Evolutionary conservation across 1,140 invertebrate species (phyloP).

Genomic region (Drosophila mayri): DNA sequence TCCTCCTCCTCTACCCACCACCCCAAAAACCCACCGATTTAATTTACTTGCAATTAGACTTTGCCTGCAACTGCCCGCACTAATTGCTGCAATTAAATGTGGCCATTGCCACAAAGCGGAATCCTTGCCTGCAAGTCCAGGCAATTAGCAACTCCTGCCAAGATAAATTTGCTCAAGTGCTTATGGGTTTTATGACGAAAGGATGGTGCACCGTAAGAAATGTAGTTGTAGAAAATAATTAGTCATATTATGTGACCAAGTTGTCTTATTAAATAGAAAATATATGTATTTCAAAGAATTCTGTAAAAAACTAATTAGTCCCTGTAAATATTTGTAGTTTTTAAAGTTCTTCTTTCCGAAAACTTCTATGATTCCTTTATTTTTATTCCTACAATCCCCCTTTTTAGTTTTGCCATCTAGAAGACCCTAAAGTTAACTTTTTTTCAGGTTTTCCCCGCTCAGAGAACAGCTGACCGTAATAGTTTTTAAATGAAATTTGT

Average conservation of each 20-base stretch:
- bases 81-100: slow-evolving; percentile 72
- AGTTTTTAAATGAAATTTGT: slow-evolving; percentile 10
- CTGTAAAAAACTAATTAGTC: not conserved
- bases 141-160: slow-evolving; percentile 57
- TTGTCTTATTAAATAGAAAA: not conserved
- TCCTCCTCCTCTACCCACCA: not conserved
- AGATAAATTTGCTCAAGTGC: slow-evolving; percentile 12
- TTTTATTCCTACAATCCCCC: too few relatives aligned
- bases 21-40: slow-evolving; percentile 7
- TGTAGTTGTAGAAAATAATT: not conserved
- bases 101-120: slow-evolving; percentile 31
- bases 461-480: slow-evolving; percentile 13
- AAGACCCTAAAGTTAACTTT: not conserved
- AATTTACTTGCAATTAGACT: slow-evolving; percentile 51
- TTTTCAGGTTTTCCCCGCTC: not conserved
- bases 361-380: not conserved
- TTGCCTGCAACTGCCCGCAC: slow-evolving; percentile 33
- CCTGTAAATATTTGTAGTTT: not conserved
- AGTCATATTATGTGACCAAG: not conserved
- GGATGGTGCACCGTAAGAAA: slow-evolving; percentile 4
- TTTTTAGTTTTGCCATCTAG: not conserved
- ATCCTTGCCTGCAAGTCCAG: slow-evolving; percentile 46
- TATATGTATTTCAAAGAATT: too few relatives aligned
- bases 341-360: not conserved
- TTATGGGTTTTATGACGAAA: slow-evolving; percentile 27